Evolutionary conservation across 2,797 vertebrate species (phyloP).

Genomic region (Peromyscus attwateri): DNA sequence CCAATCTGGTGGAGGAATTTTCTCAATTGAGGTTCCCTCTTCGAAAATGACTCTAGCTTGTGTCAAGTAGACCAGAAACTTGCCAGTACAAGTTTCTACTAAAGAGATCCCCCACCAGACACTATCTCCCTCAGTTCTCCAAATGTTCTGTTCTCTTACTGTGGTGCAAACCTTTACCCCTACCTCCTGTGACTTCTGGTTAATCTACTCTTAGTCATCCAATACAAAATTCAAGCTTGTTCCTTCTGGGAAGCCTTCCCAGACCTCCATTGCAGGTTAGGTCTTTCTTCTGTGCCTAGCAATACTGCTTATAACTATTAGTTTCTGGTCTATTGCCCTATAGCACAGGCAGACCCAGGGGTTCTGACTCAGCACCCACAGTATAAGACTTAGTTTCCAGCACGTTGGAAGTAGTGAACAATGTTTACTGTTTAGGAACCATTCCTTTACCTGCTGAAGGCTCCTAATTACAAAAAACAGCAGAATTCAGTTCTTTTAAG

Average conservation of each 20-base stretch:
- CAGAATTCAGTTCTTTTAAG: not conserved
- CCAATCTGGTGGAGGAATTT: not conserved
- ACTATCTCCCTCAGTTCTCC: not conserved
- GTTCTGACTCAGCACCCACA: not conserved
- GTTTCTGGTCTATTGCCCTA: not conserved
- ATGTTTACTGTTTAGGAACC: not conserved
- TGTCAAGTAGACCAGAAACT: not conserved
- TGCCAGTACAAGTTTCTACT: not conserved
- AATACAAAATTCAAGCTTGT: not conserved
- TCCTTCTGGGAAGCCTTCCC: not conserved
- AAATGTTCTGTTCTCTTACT: not conserved
- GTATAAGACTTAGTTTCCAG: not conserved
- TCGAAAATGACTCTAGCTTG: not conserved
- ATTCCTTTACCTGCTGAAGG: not conserved
- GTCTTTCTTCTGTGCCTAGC: not conserved
- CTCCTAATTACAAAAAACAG: not conserved
- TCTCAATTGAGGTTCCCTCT: not conserved
- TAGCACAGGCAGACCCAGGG: too few relatives aligned
- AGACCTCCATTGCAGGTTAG: not conserved
- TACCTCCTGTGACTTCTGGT: not conserved
- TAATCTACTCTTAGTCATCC: not conserved
- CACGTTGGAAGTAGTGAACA: not conserved
- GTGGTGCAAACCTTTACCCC: not conserved
- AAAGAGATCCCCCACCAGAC: rapidly evolving
- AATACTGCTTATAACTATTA: not conserved